Conservation (phyloP, 2,797 vertebrate genomes). For the Aplochiton taeniatus region DNA sequence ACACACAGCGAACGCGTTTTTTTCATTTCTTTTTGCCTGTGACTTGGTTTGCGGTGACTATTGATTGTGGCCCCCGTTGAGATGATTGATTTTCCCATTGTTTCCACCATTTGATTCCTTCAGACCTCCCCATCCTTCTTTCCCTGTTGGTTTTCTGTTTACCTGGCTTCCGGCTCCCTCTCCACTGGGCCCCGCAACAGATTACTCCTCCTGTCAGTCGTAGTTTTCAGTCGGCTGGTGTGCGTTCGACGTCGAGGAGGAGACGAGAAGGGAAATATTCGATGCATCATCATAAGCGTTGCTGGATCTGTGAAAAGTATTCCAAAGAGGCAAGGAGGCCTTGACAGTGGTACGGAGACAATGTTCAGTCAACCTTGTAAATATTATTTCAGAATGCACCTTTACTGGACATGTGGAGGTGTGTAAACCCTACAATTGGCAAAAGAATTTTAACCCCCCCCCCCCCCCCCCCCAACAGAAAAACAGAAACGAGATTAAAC, state of each 20-base stretch:
- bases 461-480: no score
- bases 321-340: slow-evolving; percentile 4
- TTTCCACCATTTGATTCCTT: slow-evolving; percentile 44
- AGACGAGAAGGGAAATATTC: slow-evolving; percentile 24
- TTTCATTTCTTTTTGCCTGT: slow-evolving; percentile 32
- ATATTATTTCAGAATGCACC: background rate
- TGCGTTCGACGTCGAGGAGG: slow-evolving; percentile 27
- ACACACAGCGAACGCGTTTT: slow-evolving; percentile 15
- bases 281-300: slow-evolving; percentile 25
- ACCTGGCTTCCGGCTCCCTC: slow-evolving; percentile 1
- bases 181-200: slow-evolving; percentile 16
- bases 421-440: no score
- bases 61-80: slow-evolving; percentile 45
- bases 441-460: no score
- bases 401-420: no score
- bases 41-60: slow-evolving; percentile 28
- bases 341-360: background rate
- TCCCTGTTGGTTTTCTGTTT: background rate
- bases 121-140: slow-evolving; percentile 22
- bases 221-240: slow-evolving; percentile 29
- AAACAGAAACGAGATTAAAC: no score
- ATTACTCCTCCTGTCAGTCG: slow-evolving; percentile 39
- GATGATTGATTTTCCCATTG: slow-evolving; percentile 50
- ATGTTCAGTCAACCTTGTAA: background rate
- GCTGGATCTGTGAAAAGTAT: slow-evolving; percentile 27